Evolutionary conservation across 2,113 vertebrate species (phyloP).

Genomic region (Sylvia atricapilla): DNA sequence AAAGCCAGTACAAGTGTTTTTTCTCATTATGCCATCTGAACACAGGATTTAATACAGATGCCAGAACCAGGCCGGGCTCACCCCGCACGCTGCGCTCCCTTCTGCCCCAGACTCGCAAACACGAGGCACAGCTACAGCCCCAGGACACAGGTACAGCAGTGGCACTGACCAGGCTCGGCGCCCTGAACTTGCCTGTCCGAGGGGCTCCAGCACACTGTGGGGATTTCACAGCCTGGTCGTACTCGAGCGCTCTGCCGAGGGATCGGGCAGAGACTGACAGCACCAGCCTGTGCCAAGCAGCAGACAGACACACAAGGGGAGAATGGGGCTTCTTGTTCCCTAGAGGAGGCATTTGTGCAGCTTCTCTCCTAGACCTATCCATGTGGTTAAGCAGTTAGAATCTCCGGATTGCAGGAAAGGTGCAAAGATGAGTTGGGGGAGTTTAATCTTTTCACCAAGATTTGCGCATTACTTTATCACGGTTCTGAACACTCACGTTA

Average conservation of each 20-base stretch:
- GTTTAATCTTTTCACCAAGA: neutral
- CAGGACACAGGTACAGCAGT: neutral
- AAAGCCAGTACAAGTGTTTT: neutral
- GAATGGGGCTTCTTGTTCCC: neutral
- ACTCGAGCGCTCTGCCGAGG: neutral
- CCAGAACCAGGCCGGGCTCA: neutral
- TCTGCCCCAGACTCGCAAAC: neutral
- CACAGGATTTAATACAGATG: neutral
- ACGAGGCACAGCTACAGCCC: neutral
- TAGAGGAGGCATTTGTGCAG: accelerated
- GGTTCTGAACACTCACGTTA: neutral
- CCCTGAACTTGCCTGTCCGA: too few relatives aligned
- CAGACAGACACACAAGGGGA: too few relatives aligned
- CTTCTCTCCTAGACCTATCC: neutral
- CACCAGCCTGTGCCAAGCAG: accelerated
- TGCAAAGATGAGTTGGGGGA: neutral
- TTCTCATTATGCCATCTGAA: neutral
- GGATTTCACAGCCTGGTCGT: neutral
- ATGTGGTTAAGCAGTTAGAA: neutral
- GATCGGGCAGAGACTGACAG: neutral
- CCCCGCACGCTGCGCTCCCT: neutral
- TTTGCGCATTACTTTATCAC: accelerated
- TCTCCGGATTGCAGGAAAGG: neutral
- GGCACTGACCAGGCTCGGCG: too few relatives aligned
- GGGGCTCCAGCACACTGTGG: neutral